These are phyloP conservation scores for Agelaius phoeniceus DNA, from an alignment of 2,113 vertebrate species.

Conservation along the genomic window DNA sequence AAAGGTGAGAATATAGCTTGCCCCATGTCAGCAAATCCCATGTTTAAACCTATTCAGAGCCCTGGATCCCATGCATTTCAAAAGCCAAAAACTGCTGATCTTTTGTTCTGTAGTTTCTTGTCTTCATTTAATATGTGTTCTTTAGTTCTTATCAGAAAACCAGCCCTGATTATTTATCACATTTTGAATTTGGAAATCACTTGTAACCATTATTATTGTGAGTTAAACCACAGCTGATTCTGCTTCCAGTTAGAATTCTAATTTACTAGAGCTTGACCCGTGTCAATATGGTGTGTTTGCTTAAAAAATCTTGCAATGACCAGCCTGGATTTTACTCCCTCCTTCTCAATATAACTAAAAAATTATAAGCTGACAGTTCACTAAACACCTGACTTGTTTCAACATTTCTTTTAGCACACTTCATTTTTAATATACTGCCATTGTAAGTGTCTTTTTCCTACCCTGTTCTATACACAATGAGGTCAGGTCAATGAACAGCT, in stretches of 20 bases:
- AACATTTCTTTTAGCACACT: background rate
- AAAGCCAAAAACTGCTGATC: background rate
- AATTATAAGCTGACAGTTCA: background rate
- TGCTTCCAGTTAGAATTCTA: background rate
- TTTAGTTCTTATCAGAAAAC: background rate
- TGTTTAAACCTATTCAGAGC: background rate
- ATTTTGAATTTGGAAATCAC: background rate
- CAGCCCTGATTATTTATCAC: background rate
- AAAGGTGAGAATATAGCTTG: background rate
- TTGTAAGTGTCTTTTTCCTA: constrained; percentile 11
- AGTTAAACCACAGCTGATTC: background rate
- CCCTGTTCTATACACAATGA: background rate
- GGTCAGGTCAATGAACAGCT: constrained; percentile 18
- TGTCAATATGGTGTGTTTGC: background rate
- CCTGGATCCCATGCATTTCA: rapidly evolving
- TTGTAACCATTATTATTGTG: background rate
- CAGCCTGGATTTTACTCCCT: background rate
- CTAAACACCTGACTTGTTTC: background rate
- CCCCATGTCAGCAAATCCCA: background rate
- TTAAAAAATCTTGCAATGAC: background rate
- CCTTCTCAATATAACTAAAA: background rate
- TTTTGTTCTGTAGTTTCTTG: background rate
- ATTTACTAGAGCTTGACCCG: background rate
- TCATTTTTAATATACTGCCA: constrained; percentile 22
- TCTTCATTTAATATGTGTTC: background rate